These are phyloP conservation scores for Labrus mixtus DNA, from an alignment of 2,113 vertebrate species.

Conservation along the genomic window DNA sequence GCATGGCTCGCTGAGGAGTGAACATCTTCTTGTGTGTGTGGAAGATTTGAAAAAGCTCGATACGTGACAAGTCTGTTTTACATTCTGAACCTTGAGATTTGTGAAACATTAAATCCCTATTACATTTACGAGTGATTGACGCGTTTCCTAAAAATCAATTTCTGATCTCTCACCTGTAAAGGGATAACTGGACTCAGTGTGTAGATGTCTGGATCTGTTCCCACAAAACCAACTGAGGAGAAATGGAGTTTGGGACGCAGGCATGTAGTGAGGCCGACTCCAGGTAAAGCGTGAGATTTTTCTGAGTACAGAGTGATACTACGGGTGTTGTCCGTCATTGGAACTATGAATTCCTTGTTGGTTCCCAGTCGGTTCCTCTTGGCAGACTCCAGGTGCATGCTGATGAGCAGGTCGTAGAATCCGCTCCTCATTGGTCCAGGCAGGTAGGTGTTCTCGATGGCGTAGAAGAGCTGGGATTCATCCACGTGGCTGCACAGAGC, in stretches of 20 bases:
- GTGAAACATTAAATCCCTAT: too few relatives aligned
- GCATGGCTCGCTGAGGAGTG: too few relatives aligned
- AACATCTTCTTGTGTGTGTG: too few relatives aligned
- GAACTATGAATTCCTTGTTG: constrained; percentile 94
- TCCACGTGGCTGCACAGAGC: constrained; percentile 95
- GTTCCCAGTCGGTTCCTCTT: constrained; percentile 92
- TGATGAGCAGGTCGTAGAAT: constrained; percentile 94
- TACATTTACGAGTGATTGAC: too few relatives aligned
- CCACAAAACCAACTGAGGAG: constrained; percentile 86
- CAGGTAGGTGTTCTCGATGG: constrained; percentile 91
- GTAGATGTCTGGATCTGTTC: constrained; percentile 82
- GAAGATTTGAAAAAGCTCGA: too few relatives aligned
- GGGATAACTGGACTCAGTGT: constrained; percentile 89
- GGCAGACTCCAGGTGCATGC: constrained; percentile 95
- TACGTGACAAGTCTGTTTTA: too few relatives aligned
- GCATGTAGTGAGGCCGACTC: constrained; percentile 90
- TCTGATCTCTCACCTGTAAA: constrained; percentile 77
- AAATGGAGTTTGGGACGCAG: constrained; percentile 91
- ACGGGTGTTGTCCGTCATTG: constrained; percentile 90
- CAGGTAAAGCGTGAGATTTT: constrained; percentile 86
- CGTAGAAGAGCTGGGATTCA: constrained; percentile 91
- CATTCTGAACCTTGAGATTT: too few relatives aligned
- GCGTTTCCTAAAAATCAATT: not conserved
- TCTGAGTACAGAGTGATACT: constrained; percentile 86
- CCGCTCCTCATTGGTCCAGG: constrained; percentile 90